These are phyloP conservation scores for Papilio glaucus DNA, from an alignment of 1,140 invertebrate genomes.

Conservation along the genomic window DNA sequence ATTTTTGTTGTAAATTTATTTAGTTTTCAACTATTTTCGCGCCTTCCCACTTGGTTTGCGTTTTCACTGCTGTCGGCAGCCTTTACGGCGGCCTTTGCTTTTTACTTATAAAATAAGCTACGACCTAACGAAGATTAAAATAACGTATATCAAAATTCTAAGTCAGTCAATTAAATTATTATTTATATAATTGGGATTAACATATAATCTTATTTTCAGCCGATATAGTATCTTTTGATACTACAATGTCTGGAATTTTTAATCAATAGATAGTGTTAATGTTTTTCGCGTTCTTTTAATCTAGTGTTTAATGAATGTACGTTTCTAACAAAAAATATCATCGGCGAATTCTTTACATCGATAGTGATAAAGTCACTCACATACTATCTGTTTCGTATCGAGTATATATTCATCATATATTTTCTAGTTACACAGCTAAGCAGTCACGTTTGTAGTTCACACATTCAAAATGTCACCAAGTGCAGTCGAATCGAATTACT, in stretches of 20 bases:
- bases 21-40: too few species aligned
- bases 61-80: too few species aligned
- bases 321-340: constrained; percentile 15
- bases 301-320: neutral
- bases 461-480: constrained; percentile 49
- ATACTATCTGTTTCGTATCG: constrained; percentile 11
- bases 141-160: neutral
- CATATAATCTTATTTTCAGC: neutral
- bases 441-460: neutral
- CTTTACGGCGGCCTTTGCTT: too few species aligned
- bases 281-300: constrained; percentile 6
- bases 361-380: constrained; percentile 34
- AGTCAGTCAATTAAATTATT: neutral
- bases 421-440: neutral
- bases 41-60: too few species aligned
- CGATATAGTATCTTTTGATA: neutral
- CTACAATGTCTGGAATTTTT: neutral
- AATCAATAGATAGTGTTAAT: neutral
- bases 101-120: neutral
- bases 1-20: too few species aligned
- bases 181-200: neutral
- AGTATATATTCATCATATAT: constrained; percentile 27
- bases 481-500: constrained; percentile 39
- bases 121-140: neutral
- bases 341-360: constrained; percentile 1